These are phyloP conservation scores for Lepidurus arcticus DNA, from an alignment of 1,140 invertebrate species.

Conservation along the genomic window DNA sequence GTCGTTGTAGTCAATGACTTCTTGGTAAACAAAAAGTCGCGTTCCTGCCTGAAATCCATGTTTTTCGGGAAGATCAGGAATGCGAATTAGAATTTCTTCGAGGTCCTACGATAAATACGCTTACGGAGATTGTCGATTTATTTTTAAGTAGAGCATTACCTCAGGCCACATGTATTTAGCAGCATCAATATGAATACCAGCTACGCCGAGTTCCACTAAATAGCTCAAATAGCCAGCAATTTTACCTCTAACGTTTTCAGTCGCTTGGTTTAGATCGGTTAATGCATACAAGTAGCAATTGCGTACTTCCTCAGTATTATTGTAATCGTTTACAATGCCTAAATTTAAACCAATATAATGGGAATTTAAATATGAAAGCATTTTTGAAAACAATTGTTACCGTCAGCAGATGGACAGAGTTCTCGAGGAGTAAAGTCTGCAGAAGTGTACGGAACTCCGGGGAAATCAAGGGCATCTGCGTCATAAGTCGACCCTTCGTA, in stretches of 20 bases:
- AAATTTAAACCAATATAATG: constrained; percentile 12
- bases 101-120: constrained; percentile 45
- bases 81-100: constrained; percentile 41
- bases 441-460: constrained; percentile 49
- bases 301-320: constrained; percentile 41
- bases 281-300: constrained; percentile 68
- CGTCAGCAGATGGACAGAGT: constrained; percentile 40
- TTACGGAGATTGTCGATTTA: background rate
- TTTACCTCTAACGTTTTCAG: constrained; percentile 59
- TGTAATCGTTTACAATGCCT: constrained; percentile 45
- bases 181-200: constrained; percentile 56
- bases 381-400: constrained; percentile 25
- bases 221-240: constrained; percentile 64
- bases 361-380: background rate
- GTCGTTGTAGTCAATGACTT: constrained; percentile 52
- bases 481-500: constrained; percentile 52
- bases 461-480: constrained; percentile 41
- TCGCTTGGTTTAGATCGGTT: constrained; percentile 63
- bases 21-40: constrained; percentile 48
- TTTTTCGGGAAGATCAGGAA: constrained; percentile 42
- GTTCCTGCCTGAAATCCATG: constrained; percentile 41
- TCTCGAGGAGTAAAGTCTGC: constrained; percentile 43
- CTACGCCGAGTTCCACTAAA: constrained; percentile 67
- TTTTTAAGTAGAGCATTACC: constrained; percentile 22
- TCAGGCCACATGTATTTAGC: constrained; percentile 58